These are phyloP conservation scores for Nothocercus nigrocapillus DNA, from an alignment of 2,113 vertebrate genomes.

Conservation along the genomic window DNA sequence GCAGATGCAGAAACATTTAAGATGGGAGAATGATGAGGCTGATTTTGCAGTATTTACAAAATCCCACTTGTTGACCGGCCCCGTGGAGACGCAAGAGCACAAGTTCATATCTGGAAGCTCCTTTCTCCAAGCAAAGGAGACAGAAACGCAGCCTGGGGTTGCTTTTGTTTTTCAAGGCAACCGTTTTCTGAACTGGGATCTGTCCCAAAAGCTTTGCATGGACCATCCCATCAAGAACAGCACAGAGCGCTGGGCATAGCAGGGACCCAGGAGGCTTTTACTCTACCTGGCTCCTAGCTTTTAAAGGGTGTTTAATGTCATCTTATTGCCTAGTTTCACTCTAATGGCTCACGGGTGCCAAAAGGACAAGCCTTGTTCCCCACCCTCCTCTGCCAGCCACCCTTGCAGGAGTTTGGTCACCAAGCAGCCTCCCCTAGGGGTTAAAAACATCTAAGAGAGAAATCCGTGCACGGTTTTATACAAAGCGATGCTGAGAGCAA, in stretches of 20 bases:
- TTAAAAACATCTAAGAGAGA: neutral
- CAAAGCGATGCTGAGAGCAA: neutral
- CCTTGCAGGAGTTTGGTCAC: neutral
- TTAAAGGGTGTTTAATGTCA: accelerated
- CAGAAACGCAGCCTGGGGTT: neutral
- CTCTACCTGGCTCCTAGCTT: neutral
- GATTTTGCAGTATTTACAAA: neutral
- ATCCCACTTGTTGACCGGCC: neutral
- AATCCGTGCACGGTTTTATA: neutral
- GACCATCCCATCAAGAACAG: neutral
- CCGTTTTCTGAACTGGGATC: neutral
- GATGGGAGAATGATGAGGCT: accelerated
- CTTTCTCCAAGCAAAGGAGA: neutral
- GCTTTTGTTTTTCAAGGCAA: neutral
- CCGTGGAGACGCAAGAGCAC: accelerated
- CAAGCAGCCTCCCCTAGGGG: neutral
- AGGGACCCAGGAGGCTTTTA: neutral
- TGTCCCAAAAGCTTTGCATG: neutral
- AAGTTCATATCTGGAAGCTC: neutral
- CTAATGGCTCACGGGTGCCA: neutral
- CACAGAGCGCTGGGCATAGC: neutral
- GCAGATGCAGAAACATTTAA: accelerated
- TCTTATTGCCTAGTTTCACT: neutral
- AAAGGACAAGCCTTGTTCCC: neutral
- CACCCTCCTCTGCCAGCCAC: accelerated